Base-by-base conservation (phyloP, 2,888 invertebrate genomes). In the Drosophila kambysellisi region DNA sequence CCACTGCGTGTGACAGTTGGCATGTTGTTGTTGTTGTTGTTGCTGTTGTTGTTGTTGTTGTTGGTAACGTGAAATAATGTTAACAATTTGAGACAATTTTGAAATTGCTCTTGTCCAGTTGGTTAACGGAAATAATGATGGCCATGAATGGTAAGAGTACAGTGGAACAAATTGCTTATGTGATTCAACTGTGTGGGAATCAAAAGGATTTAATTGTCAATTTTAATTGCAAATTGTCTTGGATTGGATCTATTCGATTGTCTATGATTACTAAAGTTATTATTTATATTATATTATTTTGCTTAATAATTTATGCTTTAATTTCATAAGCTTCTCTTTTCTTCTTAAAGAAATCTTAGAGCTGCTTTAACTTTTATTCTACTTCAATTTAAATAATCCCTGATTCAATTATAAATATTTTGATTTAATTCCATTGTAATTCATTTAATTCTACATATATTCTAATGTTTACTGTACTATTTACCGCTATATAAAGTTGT, bases 11-110 rank as follows among this genome's bases (percentile, higher is more conserved):
- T 50, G 50, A 50, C 54, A 30, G 43, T 50, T 48, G 50, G 20
- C n/a, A 51, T 63, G 43, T 53, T 74, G 43, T 53, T 74, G 64
- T 62, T 62, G 57, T 41, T 73, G 70, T 67, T 63, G 56, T 58
- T 15, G 37, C 37, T 50, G 4, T 32, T 43, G n/a, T 20, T 54
- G 43, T 0, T 20, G 62, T 50, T 39, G 30, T 35, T 52, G 32
- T n/a, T 51, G 25, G 25, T 48, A 53, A 61, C 72, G 65, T 79
- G 71, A 58, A 67, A 61, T 70, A 74, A 84, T 82, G 67, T 52
- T 43, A 60, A 82, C 76, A 82, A 85, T 85, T 85, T 82, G 81
- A 72, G 60, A 80, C 75, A 80, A 78, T 81, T 76, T 68, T 75
- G 35, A 71, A 77, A 83, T 83, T 65, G 69, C 70, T 65, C 61